Conservation (phyloP, 2,797 vertebrate genomes). For the Tragelaphus eurycerus region DNA sequence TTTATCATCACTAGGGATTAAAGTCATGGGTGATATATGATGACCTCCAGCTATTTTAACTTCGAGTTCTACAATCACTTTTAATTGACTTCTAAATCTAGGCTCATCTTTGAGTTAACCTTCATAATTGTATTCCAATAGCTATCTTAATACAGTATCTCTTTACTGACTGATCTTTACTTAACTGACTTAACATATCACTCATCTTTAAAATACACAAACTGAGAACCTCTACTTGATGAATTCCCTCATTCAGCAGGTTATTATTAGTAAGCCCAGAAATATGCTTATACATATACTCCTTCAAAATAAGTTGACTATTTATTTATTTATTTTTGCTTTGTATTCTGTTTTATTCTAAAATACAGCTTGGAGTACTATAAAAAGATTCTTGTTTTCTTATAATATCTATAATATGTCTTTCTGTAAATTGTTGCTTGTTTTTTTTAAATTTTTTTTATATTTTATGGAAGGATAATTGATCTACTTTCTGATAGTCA, state of each 20-base stretch:
- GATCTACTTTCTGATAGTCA: not conserved
- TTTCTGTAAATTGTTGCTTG: constrained; percentile 8
- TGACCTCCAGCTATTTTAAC: not conserved
- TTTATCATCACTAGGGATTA: not conserved
- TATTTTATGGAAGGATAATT: not conserved
- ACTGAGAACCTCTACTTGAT: not conserved
- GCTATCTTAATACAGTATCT: not conserved
- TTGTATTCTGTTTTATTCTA: not conserved
- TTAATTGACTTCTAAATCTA: not conserved
- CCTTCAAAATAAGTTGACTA: not conserved
- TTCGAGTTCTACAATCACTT: not conserved
- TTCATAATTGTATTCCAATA: not conserved
- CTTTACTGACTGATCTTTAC: not conserved
- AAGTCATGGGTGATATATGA: not conserved
- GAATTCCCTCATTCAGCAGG: not conserved
- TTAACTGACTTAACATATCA: not conserved
- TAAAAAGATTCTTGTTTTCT: not conserved
- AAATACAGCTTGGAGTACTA: not conserved
- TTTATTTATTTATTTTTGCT: not conserved
- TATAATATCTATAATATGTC: not conserved
- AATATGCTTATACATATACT: not conserved
- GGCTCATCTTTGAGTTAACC: not conserved
- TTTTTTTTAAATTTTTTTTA: fast-evolving
- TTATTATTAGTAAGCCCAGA: not conserved
- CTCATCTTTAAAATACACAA: not conserved